These are phyloP conservation scores for Oxyteleia sp. DNA, from an alignment of 2,888 invertebrate genomes.

Conservation along the genomic window DNA sequence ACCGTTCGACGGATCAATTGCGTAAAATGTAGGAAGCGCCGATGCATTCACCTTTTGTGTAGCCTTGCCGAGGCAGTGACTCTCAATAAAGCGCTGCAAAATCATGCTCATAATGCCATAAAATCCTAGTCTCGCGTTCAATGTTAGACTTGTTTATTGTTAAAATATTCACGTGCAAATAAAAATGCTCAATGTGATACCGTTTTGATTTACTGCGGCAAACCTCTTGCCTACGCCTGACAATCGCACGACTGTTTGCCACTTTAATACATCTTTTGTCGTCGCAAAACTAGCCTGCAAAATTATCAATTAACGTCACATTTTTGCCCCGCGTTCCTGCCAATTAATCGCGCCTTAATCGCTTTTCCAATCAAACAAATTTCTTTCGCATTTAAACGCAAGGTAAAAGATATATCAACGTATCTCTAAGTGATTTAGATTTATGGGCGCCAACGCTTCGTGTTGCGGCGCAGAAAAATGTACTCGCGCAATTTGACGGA, in stretches of 20 bases:
- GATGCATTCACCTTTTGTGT: constrained; percentile 86
- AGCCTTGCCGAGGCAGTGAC: constrained; percentile 82
- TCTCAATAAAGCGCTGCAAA: constrained; percentile 75
- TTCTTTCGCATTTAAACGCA: background rate
- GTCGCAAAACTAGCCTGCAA: background rate
- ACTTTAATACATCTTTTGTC: background rate
- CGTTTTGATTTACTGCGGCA: background rate
- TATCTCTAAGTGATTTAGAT: constrained; percentile 12
- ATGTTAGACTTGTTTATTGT: constrained; percentile 20
- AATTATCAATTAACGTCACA: too few species aligned
- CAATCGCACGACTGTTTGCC: background rate
- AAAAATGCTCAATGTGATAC: background rate
- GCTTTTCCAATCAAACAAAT: background rate
- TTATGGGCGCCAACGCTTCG: constrained; percentile 1
- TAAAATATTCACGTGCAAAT: constrained; percentile 19
- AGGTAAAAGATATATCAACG: background rate
- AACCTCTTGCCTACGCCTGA: background rate
- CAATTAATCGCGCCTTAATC: too few species aligned
- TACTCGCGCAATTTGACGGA: constrained; percentile 7
- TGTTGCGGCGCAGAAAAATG: constrained; percentile 16
- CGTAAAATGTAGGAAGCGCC: constrained; percentile 85
- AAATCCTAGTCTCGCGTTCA: constrained; percentile 31
- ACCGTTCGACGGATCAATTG: constrained; percentile 82
- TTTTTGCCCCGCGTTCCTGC: too few species aligned
- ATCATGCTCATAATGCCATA: constrained; percentile 29